Evolutionary conservation across 2,888 invertebrate species (phyloP), one percentile per base, ranked within the genome.

Genomic region (Heliconius hortense): DNA sequence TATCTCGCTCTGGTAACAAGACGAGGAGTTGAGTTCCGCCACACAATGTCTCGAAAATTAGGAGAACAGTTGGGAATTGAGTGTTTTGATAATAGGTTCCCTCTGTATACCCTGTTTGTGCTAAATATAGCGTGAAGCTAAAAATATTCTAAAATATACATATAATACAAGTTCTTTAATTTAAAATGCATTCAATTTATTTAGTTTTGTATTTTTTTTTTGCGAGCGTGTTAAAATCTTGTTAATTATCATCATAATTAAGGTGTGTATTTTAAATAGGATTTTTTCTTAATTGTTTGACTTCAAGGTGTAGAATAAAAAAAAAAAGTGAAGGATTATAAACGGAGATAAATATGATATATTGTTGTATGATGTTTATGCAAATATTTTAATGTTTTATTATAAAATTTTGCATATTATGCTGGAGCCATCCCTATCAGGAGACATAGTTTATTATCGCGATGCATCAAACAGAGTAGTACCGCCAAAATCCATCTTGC

Each of bases 231-330:
- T 39, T 64, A 24, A 66, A 66, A 66, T 43, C 4, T 39, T 15
- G 4, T 66, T 66, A 66, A 66, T 66, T 66, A 66, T 66, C 43
- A 43, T 66, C 39, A 24, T 43, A 43, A 66, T 66, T 39, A 39
- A 24, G 5, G 24, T 24, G 24, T n/a, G 35, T 10, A 35, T 35
- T 64, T 35, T 24, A 66, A 66, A 66, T 66, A 43, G 39, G 39
- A 39, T 18, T 35, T 39, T 66, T 66, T 66, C 39, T 24, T 24
- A 39, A 24, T 5, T 24, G 2, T 18, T 24, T 66, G 5, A 60
- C 26, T 60, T 43, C 39, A 43, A 66, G 24, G 66, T 66, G 35
- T 8, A 64, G 11, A 64, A 18, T 62, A 2, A 0, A 5, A n/a
- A 64, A n/a, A 56, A 56, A 21, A 21, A 2, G 10, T 21, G 26